These are phyloP conservation scores for Drosophila nigrodunni DNA, from an alignment of 1,140 invertebrate species.

Conservation along the genomic window DNA sequence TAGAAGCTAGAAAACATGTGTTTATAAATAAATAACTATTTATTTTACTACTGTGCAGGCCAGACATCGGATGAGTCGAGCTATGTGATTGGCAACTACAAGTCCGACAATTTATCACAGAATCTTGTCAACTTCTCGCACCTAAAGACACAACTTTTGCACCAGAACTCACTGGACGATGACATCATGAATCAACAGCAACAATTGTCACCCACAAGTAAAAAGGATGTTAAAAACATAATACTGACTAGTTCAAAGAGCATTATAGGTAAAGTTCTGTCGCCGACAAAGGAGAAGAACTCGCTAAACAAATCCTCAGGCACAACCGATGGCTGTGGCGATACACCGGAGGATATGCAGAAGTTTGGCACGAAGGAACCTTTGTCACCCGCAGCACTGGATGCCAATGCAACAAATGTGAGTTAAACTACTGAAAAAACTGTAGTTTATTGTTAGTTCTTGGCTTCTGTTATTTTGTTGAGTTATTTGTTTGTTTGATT, in stretches of 20 bases:
- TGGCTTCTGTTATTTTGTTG: background rate
- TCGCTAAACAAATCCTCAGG: conserved; percentile 40
- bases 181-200: conserved; percentile 59
- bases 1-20: background rate
- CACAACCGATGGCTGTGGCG: conserved; percentile 15
- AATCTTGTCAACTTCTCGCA: conserved; percentile 76
- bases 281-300: conserved; percentile 90
- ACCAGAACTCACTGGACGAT: conserved; percentile 79
- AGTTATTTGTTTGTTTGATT: conserved; percentile 38
- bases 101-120: conserved; percentile 88
- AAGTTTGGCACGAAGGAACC: conserved; percentile 50
- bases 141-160: conserved; percentile 72
- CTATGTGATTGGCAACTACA: conserved; percentile 93
- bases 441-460: background rate
- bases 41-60: conserved; percentile 83
- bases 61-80: conserved; percentile 92
- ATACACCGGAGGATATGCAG: conserved; percentile 17
- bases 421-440: conserved; percentile 45
- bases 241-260: conserved; percentile 91
- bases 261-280: conserved; percentile 92
- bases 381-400: conserved; percentile 54
- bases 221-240: conserved; percentile 91
- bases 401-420: conserved; percentile 78
- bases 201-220: conserved; percentile 80
- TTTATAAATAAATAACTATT: background rate